phyloP scores from a whole-genome alignment of 2,113 vertebrate species.

The Lophura nycthemera region DNA sequence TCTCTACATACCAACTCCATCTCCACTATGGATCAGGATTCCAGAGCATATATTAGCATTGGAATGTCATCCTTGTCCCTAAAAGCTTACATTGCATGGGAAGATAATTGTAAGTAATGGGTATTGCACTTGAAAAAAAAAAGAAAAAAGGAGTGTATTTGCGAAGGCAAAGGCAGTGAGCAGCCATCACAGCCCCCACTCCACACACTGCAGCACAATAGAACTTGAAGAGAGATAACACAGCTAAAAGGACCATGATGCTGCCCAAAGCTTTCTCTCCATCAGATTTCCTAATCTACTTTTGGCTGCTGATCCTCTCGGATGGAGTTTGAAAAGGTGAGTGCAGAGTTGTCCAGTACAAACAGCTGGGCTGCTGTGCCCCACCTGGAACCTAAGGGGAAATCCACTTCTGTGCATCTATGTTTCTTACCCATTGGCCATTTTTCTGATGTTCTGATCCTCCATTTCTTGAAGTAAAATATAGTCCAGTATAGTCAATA shows the following conservation, averaged over 20 bases:
- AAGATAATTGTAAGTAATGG: background rate
- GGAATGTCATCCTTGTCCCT: background rate
- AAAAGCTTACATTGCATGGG: background rate
- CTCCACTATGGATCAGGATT: background rate
- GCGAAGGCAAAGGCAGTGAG: slow-evolving; percentile 5
- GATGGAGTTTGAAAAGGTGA: background rate
- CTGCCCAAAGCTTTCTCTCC: background rate
- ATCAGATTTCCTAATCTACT: background rate
- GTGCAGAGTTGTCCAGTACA: background rate
- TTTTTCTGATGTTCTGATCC: background rate
- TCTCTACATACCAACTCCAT: background rate
- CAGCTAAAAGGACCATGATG: background rate
- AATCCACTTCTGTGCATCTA: background rate
- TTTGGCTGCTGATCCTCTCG: background rate
- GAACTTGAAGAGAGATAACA: background rate
- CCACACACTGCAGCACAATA: background rate
- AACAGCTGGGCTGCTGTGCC: background rate
- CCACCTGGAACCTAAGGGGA: background rate
- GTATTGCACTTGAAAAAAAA: background rate
- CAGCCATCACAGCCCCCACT: slow-evolving; percentile 18
- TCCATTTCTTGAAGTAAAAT: slow-evolving; percentile 51
- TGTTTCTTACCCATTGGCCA: slow-evolving; percentile 71
- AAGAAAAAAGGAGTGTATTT: background rate
- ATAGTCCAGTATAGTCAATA: slow-evolving; percentile 54
- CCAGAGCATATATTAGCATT: background rate